Percentiles rank a stretch among this genome's conserved stretches.
Evolutionary conservation across 2,888 invertebrate species (phyloP).

Genomic region (Balanococcus diminutus): DNA sequence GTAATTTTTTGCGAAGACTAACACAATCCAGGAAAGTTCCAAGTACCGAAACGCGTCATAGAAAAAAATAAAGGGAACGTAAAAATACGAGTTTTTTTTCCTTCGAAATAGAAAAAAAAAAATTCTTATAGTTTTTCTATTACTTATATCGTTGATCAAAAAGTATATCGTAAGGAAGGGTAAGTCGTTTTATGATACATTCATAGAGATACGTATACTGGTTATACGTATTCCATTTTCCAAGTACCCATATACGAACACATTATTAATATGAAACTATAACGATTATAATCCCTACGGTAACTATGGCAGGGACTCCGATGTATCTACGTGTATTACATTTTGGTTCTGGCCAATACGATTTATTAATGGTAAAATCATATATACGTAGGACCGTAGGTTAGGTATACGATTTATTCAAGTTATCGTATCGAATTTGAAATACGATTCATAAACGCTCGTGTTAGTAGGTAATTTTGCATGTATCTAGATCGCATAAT

Average conservation of each 20-base stretch:
- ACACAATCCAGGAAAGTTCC: not conserved
- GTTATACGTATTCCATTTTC: too few species aligned
- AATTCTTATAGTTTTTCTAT: not conserved
- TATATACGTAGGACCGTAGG: not conserved
- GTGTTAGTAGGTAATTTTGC: not conserved
- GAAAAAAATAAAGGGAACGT: not conserved
- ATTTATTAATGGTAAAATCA: not conserved
- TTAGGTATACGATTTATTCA: not conserved
- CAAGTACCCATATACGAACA: not conserved
- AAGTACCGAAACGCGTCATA: not conserved
- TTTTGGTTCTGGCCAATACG: not conserved
- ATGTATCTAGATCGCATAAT: not conserved
- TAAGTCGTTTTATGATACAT: not conserved
- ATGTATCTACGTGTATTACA: not conserved
- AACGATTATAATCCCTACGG: not conserved
- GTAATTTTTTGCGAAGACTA: not conserved
- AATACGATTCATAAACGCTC: not conserved
- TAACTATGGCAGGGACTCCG: not conserved
- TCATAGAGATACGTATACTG: not conserved
- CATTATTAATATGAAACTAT: not conserved
- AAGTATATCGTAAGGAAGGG: not conserved
- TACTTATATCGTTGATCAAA: not conserved
- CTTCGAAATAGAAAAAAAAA: not conserved
- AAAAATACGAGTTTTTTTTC: not conserved
- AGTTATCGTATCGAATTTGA: not conserved